Evolutionary conservation across 2,888 invertebrate genomes (phyloP), one percentile per base, ranked within the genome.

Genomic region (Dugesia japonica): DNA sequence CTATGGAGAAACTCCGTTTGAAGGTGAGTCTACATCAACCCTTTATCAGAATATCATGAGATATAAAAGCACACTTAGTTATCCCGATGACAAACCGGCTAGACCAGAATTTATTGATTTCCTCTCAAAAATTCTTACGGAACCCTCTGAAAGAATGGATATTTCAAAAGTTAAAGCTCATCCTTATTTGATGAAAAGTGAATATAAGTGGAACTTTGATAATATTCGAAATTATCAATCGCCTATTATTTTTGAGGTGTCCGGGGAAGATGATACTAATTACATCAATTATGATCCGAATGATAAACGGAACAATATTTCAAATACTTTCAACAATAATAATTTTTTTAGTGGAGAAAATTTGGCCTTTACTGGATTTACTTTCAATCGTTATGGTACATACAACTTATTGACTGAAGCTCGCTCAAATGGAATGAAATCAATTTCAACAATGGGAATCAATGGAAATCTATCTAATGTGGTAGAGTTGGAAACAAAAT

Each of bases 31-130:
- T 79, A 88, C 99, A 81, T 92, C 97, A 71, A 94, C 94, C 77
- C 98, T 97, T 0, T 98, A 98, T 85, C 92, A 94, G 79, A 95
- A 95, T 86, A 98, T 98, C 81, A 97, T 98, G 95, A 94, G 97
- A 85, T 94, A 97, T 85, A 90, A 92, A 84, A 94, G 92, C 83
- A 92, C 94, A 26, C 87, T 99, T 77, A 20, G 23, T 23, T 98
- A 98, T 86, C 97, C 97, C 31, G 85, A 86, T 78, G 97, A 97
- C 20, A 23, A 28, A n/a, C 27, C 77, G 9, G 92, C 98, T 80
- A 93, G 94, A 77, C 89, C 89, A 80, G 83, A 86, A 79, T 87
- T 87, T 73, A 86, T 87, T 81, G 84, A 90, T 81, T 88, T 99
- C 74, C 98, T 98, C 82, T 89, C 91, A 82, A 91, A 92, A 78